These are phyloP conservation scores for Typhlichthys eigenmanni DNA, from an alignment of 2,797 vertebrate genomes.

Conservation along the genomic window DNA sequence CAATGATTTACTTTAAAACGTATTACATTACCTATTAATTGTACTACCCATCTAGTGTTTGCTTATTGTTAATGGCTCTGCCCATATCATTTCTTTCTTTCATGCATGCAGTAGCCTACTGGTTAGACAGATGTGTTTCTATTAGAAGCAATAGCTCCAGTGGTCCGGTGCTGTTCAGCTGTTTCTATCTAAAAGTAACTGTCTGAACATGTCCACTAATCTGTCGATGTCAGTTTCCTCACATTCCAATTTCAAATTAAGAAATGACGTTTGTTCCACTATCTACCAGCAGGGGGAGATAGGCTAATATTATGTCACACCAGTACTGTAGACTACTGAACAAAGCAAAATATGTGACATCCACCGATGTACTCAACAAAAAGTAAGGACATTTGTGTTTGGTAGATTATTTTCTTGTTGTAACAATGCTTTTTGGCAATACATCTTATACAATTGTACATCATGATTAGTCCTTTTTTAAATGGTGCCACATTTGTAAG, in stretches of 20 bases:
- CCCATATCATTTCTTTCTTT: background rate
- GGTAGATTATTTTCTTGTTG: too few species aligned
- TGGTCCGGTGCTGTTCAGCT: background rate
- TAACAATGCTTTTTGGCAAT: too few species aligned
- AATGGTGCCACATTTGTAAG: too few species aligned
- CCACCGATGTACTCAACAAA: background rate
- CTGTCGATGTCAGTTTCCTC: constrained; percentile 42
- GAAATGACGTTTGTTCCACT: constrained; percentile 42
- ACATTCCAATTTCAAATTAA: constrained; percentile 67
- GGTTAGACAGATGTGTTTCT: background rate
- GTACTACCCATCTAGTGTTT: too few species aligned
- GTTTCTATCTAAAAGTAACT: constrained; percentile 44
- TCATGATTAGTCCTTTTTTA: too few species aligned
- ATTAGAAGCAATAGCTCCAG: background rate
- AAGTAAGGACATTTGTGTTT: too few species aligned
- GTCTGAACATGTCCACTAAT: constrained; percentile 69
- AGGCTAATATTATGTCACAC: background rate
- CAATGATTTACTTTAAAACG: too few species aligned
- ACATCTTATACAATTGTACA: too few species aligned
- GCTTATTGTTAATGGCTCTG: too few species aligned
- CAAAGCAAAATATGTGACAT: too few species aligned
- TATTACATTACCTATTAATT: too few species aligned
- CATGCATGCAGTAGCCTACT: background rate
- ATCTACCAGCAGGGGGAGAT: constrained; percentile 26
- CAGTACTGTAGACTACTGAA: too few species aligned